Evolutionary conservation across 1,140 invertebrate genomes (phyloP).

Genomic region (Cydia pomonella): DNA sequence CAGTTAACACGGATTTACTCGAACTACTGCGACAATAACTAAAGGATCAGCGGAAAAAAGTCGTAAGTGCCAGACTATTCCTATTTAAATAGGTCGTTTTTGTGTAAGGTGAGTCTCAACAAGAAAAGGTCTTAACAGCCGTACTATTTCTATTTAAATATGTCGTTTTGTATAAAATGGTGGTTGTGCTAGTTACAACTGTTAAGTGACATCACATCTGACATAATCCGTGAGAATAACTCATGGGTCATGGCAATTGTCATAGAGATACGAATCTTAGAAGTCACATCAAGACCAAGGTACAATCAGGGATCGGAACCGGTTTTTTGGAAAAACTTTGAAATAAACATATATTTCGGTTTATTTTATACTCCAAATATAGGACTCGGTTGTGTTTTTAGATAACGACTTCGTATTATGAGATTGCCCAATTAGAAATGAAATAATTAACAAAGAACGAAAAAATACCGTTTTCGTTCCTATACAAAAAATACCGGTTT

Average conservation of each 20-base stretch:
- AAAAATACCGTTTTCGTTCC: too few species aligned
- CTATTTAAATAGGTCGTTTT: neutral
- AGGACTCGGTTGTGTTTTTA: too few species aligned
- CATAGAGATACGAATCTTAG: neutral
- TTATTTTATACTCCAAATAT: too few species aligned
- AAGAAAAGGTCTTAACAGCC: neutral
- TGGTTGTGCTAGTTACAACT: neutral
- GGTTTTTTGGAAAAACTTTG: too few species aligned
- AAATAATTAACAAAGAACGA: too few species aligned
- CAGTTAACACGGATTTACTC: slow-evolving; percentile 4
- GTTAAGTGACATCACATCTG: slow-evolving; percentile 9
- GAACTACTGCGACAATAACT: slow-evolving; percentile 13
- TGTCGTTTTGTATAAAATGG: neutral
- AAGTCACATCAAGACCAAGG: neutral
- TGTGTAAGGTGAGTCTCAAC: neutral
- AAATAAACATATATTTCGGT: too few species aligned
- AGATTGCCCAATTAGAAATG: too few species aligned
- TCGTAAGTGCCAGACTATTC: neutral
- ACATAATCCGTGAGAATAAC: slow-evolving; percentile 1
- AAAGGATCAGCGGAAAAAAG: too few species aligned
- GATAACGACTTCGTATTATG: too few species aligned
- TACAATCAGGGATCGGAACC: too few species aligned
- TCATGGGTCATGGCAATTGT: neutral
- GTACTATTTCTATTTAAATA: neutral
- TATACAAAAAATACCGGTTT: too few species aligned